Base-by-base conservation (phyloP, 1,140 invertebrate species). In the Lycorma delicatula region DNA sequence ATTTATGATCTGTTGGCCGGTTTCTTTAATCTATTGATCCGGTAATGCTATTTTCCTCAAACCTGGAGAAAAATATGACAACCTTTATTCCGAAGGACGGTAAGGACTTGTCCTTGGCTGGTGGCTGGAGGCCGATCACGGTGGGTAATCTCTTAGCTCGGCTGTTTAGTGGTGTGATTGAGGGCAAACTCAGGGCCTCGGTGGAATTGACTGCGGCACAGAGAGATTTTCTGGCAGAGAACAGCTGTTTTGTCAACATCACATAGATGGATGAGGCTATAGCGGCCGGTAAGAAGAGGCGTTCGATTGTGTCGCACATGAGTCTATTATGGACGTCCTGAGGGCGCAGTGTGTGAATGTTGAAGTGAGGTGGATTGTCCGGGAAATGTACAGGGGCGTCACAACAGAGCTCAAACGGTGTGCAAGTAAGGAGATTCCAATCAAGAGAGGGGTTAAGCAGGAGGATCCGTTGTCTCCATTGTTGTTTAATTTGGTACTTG, bases 221-320 rank as follows among this genome's bases (percentile, higher is more conserved):
- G 31, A 65, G 63, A 16, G 67, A 66, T 0, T 65, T 68, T n/a
- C 53, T 56, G 0, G 13, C 38, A 3, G 60, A 60, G 0, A 61
- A 65, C 12, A 66, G 64, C 0, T 64, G 60, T n/a, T 29, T 23
- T 0, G 16, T 23, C 0, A 68, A 68, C 34, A 60, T 29, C 0
- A 12, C 29, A 1, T 11, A 65, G 0, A 38, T 69, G 0, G 13
- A 60, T 0, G 23, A 58, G 7, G 13, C 16, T 1, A 38, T 65
- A 0, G 2, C 26, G 7, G 31, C 47, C 0, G 52, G 54, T 2
- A 67, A 64, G 34, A 27, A n/a, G 18, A 16, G 31, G 5, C 4
- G 12, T 74, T 70, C 56, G 70, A 75, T 36, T 66, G 67, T 5
- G 70, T 72, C 53, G 67, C 68, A 2, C 72, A 73, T 47, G 27